Percentiles rank a stretch among this genome's conserved stretches.
Evolutionary conservation across 2,888 invertebrate species (phyloP).

Genomic region (Chamaedrilus cognettii): DNA sequence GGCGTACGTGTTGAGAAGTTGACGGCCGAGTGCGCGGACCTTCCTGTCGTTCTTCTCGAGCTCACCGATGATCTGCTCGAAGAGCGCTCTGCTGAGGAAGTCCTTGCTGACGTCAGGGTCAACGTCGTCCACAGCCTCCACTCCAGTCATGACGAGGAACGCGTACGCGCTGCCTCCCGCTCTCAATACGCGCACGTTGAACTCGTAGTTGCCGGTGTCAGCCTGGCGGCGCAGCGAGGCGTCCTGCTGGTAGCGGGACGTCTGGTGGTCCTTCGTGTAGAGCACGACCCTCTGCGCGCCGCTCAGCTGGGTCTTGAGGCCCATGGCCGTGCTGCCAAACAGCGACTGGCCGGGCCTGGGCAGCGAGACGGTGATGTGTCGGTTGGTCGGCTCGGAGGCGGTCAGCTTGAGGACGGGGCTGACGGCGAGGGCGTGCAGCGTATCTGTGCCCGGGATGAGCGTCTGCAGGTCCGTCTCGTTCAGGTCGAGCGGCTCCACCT

Average conservation of each 20-base stretch:
- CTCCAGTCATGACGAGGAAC: conserved; percentile 24
- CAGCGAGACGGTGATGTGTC: conserved; percentile 7
- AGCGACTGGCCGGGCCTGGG: conserved; percentile 23
- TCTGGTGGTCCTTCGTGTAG: conserved; percentile 24
- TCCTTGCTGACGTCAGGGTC: too few species aligned
- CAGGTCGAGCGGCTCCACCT: conserved; percentile 30
- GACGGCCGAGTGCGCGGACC: conserved; percentile 17
- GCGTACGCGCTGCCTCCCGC: conserved; percentile 18
- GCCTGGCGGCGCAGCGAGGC: conserved; percentile 8
- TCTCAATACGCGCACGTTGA: conserved; percentile 15
- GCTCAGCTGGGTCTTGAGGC: conserved; percentile 6
- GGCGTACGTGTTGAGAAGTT: conserved; percentile 17
- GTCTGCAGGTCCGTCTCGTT: conserved; percentile 23
- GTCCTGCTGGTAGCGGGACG: conserved; percentile 12
- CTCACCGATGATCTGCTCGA: too few species aligned
- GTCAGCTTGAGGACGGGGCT: conserved; percentile 24
- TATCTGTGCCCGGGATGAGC: conserved; percentile 15
- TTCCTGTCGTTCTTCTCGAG: conserved; percentile 11
- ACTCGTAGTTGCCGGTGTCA: conserved; percentile 21
- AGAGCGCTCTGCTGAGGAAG: too few species aligned
- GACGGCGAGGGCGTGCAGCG: conserved; percentile 18
- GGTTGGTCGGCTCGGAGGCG: conserved; percentile 8
- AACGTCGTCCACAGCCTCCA: too few species aligned
- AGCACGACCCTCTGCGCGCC: conserved; percentile 16
- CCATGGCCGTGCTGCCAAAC: conserved; percentile 23